Percentiles rank a stretch among this genome's conserved stretches.
phyloP scores from a whole-genome alignment of 1,140 invertebrate species.

The Tyrophagus putrescentiae region DNA sequence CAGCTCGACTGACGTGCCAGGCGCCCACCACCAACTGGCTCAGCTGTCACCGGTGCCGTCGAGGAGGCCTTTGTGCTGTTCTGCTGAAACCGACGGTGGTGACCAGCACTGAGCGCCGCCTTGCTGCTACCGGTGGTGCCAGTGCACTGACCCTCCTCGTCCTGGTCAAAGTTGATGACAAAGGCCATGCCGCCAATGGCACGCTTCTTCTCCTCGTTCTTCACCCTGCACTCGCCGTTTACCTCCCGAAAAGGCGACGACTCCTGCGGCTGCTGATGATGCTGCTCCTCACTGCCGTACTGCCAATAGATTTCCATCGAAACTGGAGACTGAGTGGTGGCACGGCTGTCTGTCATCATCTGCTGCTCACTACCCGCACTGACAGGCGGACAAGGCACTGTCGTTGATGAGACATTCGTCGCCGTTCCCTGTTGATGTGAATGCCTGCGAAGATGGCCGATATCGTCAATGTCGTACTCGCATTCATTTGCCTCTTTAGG shows the following conservation, averaged over 20 bases:
- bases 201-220: not conserved
- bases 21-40: too few species aligned
- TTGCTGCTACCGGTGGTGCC: too few species aligned
- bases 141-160: not conserved
- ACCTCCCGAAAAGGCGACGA: not conserved
- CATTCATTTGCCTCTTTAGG: not conserved
- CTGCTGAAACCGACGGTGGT: too few species aligned
- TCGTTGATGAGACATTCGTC: not conserved
- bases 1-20: not conserved
- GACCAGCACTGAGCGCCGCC: too few species aligned
- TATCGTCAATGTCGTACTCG: constrained; percentile 6
- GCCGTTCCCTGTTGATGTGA: not conserved
- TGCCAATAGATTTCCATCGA: not conserved
- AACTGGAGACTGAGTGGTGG: not conserved
- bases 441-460: constrained; percentile 1
- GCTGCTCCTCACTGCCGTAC: not conserved
- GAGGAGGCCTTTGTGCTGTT: too few species aligned
- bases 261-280: not conserved
- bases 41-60: too few species aligned
- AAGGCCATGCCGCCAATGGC: constrained; percentile 11
- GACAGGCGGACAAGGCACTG: not conserved
- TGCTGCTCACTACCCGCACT: not conserved
- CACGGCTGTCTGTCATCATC: too few species aligned
- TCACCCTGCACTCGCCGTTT: not conserved
- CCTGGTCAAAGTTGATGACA: constrained; percentile 9